A percentile compares a stretch with the other conserved stretches of the same genome.
These are phyloP conservation scores for Muntiacus muntjak DNA, from an alignment of 2,113 vertebrate species.

Conservation along the genomic window DNA sequence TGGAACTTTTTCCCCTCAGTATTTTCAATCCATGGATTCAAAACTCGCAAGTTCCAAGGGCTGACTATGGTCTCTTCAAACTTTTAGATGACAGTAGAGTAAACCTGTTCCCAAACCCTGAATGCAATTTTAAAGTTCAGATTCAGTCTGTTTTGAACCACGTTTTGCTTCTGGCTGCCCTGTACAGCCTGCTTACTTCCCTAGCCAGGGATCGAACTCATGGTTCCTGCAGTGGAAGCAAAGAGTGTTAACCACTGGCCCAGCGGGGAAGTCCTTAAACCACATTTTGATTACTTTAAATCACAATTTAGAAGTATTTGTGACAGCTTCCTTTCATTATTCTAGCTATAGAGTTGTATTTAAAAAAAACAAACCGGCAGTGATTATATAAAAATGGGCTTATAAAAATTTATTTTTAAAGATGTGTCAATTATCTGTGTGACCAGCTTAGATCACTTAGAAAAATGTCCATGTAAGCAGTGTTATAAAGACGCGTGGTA, in stretches of 20 bases:
- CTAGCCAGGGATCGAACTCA: neutral
- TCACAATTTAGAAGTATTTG: neutral
- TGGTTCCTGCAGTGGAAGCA: neutral
- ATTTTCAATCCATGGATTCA: neutral
- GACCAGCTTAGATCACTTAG: neutral
- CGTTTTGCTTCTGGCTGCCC: neutral
- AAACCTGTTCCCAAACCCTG: neutral
- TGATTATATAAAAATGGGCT: neutral
- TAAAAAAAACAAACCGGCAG: no score
- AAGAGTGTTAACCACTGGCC: neutral
- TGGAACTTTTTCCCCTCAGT: neutral
- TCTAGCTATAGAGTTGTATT: neutral
- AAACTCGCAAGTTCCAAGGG: neutral
- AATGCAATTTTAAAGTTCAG: neutral
- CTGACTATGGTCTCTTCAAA: neutral
- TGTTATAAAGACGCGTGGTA: accelerated
- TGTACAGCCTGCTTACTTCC: neutral
- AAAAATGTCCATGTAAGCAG: neutral
- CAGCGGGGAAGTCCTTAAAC: neutral
- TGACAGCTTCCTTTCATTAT: neutral
- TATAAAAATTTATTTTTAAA: conserved; percentile 10
- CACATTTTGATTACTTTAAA: neutral
- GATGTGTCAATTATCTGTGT: neutral
- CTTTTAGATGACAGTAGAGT: neutral
- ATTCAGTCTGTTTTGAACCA: neutral